Evolutionary conservation across 2,113 vertebrate genomes (phyloP).

Genomic region (Cyprinodon variegatus): DNA sequence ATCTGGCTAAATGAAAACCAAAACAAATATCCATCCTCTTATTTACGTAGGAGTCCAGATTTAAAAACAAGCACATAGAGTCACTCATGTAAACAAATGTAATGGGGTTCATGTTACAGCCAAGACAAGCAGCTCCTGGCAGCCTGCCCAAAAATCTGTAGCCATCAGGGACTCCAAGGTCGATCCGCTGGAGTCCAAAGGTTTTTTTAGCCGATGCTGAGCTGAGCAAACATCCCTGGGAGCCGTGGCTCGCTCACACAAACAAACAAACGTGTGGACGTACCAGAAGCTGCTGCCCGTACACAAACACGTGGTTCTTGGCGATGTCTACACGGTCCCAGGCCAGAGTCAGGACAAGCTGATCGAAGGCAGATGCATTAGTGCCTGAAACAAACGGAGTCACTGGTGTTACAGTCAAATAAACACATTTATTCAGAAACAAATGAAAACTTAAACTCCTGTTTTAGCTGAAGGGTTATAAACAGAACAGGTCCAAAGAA

Average conservation of each 20-base stretch:
- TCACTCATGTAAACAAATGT: constrained; percentile 36
- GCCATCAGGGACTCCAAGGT: constrained; percentile 34
- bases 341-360: constrained; percentile 95
- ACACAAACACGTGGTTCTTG: constrained; percentile 99
- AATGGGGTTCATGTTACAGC: constrained; percentile 55
- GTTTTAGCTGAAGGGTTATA: no score
- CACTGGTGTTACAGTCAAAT: constrained; percentile 22
- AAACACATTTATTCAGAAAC: constrained; percentile 12
- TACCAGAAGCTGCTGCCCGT: constrained; percentile 98
- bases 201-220: constrained; percentile 35
- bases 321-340: constrained; percentile 99
- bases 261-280: constrained; percentile 63
- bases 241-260: constrained; percentile 17
- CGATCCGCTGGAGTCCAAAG: constrained; percentile 48
- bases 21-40: constrained; percentile 6
- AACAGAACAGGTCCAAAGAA: constrained; percentile 13
- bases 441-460: not conserved
- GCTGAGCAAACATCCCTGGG: constrained; percentile 36
- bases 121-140: constrained; percentile 52
- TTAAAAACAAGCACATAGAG: constrained; percentile 43
- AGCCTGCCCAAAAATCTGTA: constrained; percentile 27
- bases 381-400: constrained; percentile 84
- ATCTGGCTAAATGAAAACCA: not conserved
- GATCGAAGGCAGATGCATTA: constrained; percentile 94
- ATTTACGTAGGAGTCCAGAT: constrained; percentile 20